Base-by-base conservation (phyloP, 2,888 invertebrate species). In the Archaeoteleia sp. region DNA sequence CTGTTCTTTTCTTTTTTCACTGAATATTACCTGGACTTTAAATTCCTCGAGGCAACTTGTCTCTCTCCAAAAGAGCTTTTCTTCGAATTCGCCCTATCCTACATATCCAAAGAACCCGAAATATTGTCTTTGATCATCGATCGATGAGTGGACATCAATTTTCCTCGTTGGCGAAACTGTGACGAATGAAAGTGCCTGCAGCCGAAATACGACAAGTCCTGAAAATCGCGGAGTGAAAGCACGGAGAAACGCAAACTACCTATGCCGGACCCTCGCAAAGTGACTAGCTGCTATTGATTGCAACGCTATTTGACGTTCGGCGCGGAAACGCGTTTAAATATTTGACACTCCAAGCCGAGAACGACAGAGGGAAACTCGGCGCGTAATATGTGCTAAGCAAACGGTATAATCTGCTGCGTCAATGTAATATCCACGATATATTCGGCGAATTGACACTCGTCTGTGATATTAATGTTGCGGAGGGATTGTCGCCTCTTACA, bases 351-450 rank as follows among this genome's bases (percentile, higher is more conserved):
- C 72, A 74, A 70, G 71, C 40, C 40, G 55, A 27, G 23, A 8
- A 14, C 27, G 51, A 58, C 15, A 12, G 13, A 54, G 49, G 46
- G 53, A 20, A 17, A 27, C 23, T 42, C 45, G 23, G 37, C 66
- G 35, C 46, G 76, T 81, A 81, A 81, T 81, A 80, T 80, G 80
- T 78, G 79, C 80, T 74, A 76, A 80, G 79, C 76, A 81, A 81
- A 81, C 77, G 75, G 72, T 74, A 74, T 82, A 82, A 82, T 82
- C 82, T 82, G 78, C 75, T 73, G 74, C 81, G 78, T 82, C 82
- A 82, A 82, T 82, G 80, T 82, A 82, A 82, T 82, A 82, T 82
- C 80, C 73, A 74, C 74, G 49, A 61, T 49, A 51, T 55, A 55
- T 61, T 61, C 51, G 55, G 43, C 55, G 57, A 46, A 61, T 51